phyloP scores from a whole-genome alignment of 2,888 invertebrate species.

The Drosophila falleni region DNA sequence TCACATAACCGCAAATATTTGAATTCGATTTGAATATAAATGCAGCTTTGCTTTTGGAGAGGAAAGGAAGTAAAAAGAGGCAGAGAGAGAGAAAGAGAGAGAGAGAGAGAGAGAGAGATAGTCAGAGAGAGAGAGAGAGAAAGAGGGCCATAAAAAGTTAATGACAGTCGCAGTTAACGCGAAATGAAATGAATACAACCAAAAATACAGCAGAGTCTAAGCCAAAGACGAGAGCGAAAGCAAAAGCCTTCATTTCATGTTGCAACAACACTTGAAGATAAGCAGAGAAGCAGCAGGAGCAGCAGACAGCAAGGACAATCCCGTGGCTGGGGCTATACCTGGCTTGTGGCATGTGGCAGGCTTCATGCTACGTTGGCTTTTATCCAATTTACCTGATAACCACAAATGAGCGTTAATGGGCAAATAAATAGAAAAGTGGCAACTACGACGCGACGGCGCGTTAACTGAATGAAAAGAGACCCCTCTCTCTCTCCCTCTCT shows the following conservation, averaged over 20 bases:
- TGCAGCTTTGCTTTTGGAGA: constrained; percentile 7
- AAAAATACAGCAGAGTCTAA: constrained; percentile 39
- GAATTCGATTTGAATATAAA: constrained; percentile 62
- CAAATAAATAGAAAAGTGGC: constrained; percentile 81
- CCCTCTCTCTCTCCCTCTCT: no score
- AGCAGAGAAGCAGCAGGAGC: constrained; percentile 43
- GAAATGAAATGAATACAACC: constrained; percentile 49
- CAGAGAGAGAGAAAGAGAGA: background rate
- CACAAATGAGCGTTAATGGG: constrained; percentile 80
- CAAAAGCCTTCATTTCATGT: constrained; percentile 64
- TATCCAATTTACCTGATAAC: constrained; percentile 81
- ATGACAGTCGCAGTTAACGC: constrained; percentile 69
- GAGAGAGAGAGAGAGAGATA: background rate
- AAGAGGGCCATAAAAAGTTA: constrained; percentile 63
- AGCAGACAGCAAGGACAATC: constrained; percentile 27
- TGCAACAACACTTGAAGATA: constrained; percentile 74
- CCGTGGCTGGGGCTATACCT: constrained; percentile 28
- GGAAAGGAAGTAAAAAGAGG: background rate
- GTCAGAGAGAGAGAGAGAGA: background rate
- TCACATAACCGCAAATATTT: constrained; percentile 64
- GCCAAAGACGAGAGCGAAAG: constrained; percentile 31
- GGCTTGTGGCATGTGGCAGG: constrained; percentile 41
- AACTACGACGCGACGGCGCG: constrained; percentile 71
- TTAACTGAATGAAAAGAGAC: constrained; percentile 60
- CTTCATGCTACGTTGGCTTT: constrained; percentile 80